Conservation (phyloP, 1,140 invertebrate genomes). For the Bombus huntii region DNA sequence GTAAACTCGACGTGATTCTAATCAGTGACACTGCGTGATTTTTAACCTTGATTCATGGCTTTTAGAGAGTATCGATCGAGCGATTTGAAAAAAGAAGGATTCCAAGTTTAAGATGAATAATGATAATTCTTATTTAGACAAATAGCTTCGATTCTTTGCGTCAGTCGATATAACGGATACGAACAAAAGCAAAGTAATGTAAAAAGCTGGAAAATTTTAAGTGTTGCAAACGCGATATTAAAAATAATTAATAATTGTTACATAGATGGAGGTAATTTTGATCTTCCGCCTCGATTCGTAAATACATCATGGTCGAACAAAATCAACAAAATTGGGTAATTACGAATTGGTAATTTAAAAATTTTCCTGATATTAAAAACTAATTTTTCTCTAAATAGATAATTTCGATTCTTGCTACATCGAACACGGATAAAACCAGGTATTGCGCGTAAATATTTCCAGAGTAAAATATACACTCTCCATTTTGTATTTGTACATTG, state of each 20-base stretch:
- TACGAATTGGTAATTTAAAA: neutral
- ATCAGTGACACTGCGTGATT: neutral
- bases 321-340: neutral
- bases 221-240: neutral
- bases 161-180: too few species aligned
- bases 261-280: too few species aligned
- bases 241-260: neutral
- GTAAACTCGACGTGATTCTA: neutral
- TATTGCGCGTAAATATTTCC: neutral
- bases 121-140: neutral
- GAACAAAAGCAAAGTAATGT: neutral
- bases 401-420: neutral
- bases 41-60: neutral
- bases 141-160: neutral
- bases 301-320: too few species aligned
- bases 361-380: neutral
- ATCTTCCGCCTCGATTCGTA: too few species aligned
- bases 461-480: neutral
- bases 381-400: neutral
- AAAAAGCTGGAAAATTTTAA: neutral
- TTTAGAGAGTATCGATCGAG: neutral
- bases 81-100: too few species aligned
- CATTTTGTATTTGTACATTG: slow-evolving; percentile 2
- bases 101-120: neutral
- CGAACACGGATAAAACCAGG: neutral